A percentile compares a stretch with the other conserved stretches of the same genome.
phyloP scores from a whole-genome alignment of 2,797 vertebrate genomes.

The Sitta carolinensis region DNA sequence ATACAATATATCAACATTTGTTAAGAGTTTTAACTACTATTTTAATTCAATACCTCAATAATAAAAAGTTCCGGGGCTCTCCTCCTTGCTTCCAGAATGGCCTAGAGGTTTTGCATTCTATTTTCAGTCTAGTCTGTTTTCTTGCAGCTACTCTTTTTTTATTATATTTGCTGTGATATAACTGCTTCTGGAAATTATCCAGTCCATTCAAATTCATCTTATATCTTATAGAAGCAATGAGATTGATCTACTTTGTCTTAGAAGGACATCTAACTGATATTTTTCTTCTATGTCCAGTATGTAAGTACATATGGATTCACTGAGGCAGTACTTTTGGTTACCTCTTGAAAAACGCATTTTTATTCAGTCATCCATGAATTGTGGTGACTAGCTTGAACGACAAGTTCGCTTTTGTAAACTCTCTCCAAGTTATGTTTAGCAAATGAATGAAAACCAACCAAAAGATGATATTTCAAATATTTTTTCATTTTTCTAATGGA shows the following conservation, averaged over 20 bases:
- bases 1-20: background rate
- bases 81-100: background rate
- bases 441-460: background rate
- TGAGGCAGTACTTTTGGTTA: background rate
- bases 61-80: background rate
- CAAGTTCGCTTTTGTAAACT: background rate
- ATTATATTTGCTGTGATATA: background rate
- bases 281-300: background rate
- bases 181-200: slow-evolving; percentile 28
- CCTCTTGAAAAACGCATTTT: background rate
- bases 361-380: background rate
- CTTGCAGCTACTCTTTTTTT: background rate
- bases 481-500: background rate
- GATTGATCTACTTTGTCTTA: slow-evolving; percentile 3
- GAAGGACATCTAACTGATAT: background rate
- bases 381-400: background rate
- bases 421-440: background rate
- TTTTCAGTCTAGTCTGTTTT: background rate
- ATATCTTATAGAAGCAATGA: background rate
- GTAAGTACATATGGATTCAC: background rate
- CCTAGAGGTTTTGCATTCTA: background rate
- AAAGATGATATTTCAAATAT: background rate
- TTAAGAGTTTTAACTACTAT: background rate
- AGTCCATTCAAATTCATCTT: background rate
- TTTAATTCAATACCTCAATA: background rate